Percentiles rank a stretch among this genome's conserved stretches.
These are phyloP conservation scores for Drymonia ruficornis DNA, from an alignment of 2,888 invertebrate species.

Conservation along the genomic window DNA sequence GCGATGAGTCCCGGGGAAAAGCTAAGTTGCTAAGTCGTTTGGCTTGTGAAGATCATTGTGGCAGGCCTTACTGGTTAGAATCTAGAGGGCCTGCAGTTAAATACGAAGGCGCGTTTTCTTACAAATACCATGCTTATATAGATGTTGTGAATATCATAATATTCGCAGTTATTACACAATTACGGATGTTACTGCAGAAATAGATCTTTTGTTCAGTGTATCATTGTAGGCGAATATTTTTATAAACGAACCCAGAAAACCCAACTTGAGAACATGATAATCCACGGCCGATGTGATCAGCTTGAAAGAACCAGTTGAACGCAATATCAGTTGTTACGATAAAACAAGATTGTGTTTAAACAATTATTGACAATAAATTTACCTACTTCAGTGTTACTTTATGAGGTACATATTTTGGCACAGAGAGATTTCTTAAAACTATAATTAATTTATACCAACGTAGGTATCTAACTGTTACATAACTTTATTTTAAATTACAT, in stretches of 20 bases:
- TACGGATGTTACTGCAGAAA: conserved; percentile 26
- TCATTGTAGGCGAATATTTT: conserved; percentile 42
- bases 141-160: conserved; percentile 38
- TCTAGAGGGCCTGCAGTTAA: too few species aligned
- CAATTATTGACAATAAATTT: conserved; percentile 72
- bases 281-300: background rate
- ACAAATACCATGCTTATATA: too few species aligned
- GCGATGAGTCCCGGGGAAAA: too few species aligned
- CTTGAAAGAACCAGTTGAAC: conserved; percentile 9
- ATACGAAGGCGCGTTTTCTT: too few species aligned
- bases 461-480: conserved; percentile 71
- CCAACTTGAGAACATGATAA: background rate
- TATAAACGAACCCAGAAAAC: conserved; percentile 2
- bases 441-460: conserved; percentile 71
- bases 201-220: conserved; percentile 14
- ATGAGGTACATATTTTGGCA: conserved; percentile 94
- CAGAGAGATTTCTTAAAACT: conserved; percentile 87
- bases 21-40: too few species aligned
- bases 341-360: conserved; percentile 68
- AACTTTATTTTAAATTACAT: conserved; percentile 73
- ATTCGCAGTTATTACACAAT: conserved; percentile 49
- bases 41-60: too few species aligned
- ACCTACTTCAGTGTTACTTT: conserved; percentile 81
- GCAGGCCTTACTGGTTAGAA: too few species aligned
- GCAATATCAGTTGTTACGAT: conserved; percentile 29